Percentiles rank a stretch among this genome's conserved stretches.
These are phyloP conservation scores for Troides oblongomaculatus DNA, from an alignment of 2,888 invertebrate species.

Conservation along the genomic window DNA sequence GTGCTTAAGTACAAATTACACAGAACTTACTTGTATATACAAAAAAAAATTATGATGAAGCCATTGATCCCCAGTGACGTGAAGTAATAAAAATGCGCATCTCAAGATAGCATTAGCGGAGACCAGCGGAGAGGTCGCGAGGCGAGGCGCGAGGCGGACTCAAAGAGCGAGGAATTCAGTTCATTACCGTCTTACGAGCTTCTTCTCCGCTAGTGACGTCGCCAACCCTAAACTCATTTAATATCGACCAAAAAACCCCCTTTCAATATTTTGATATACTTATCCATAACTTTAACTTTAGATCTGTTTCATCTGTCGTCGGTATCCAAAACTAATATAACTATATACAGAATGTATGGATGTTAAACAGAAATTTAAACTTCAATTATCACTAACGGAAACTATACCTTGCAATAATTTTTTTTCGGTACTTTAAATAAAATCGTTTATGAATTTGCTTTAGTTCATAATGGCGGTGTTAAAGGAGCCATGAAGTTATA, in stretches of 20 bases:
- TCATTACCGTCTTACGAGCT: slow-evolving; percentile 73
- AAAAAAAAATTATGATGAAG: slow-evolving; percentile 1
- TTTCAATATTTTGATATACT: too few relatives aligned
- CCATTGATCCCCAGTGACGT: slow-evolving; percentile 32
- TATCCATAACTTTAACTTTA: too few relatives aligned
- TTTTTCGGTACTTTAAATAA: not conserved
- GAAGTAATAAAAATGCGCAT: slow-evolving; percentile 45
- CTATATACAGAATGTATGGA: not conserved
- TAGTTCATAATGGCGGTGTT: slow-evolving; percentile 13
- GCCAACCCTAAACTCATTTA: slow-evolving; percentile 1
- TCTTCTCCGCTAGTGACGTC: slow-evolving; percentile 38
- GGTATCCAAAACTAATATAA: not conserved
- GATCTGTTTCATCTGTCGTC: too few relatives aligned
- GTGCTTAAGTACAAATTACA: not conserved
- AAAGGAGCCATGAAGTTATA: slow-evolving; percentile 20
- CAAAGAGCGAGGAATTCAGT: slow-evolving; percentile 64
- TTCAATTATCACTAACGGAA: not conserved
- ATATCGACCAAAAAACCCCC: slow-evolving; percentile 20
- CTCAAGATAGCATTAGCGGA: slow-evolving; percentile 41
- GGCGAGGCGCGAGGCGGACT: slow-evolving; percentile 45
- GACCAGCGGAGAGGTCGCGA: slow-evolving; percentile 40
- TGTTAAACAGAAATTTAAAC: not conserved
- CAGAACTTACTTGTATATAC: slow-evolving; percentile 9
- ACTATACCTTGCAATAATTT: not conserved
- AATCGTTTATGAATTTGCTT: not conserved